Evolutionary conservation across 1,140 invertebrate species (phyloP), one percentile per base, ranked within the genome.

Genomic region (Panonychus citri): DNA sequence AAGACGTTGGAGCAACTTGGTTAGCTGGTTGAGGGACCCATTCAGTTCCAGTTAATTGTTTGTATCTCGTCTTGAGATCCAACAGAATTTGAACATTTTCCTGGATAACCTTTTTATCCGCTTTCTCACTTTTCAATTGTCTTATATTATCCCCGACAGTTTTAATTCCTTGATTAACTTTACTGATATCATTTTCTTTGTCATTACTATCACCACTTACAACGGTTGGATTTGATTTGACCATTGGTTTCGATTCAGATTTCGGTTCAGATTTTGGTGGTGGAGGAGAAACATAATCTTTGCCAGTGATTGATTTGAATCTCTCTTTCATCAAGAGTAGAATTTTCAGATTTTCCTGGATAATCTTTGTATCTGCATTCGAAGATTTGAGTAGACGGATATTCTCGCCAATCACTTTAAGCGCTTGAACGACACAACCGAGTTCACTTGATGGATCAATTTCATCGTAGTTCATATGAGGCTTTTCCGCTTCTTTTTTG

Each of bases 61-160:
- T 89, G 66, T 82, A 93, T 54, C 84, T 75, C 1, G 70, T 72
- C 70, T 93, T 93, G 3, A 93, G 68, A 24, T 72, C 69, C 56
- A 88, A 68, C 30, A 91, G 70, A 53, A 71, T 69, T 67, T 82
- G 76, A n/a, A 88, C 82, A 64, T 77, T 81, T 15, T 68, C 71
- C 62, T 84, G 79, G 53, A 85, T 73, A 19, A 71, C 65, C 5
- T 73, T 73, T 73, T 75, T 70, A 26, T 63, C 59, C 28, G 78
- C 77, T 64, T 83, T 84, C 7, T 76, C 69, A 0, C 71, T 59
- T 68, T 83, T 76, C 21, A 76, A 61, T 42, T 68, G 54, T 49
- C 74, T 64, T 4, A 76, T 68, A 62, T 68, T 69, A 63, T 74
- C 66, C 15, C 73, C 74, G 63, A 75, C 73, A 13, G 61, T 63